Percentiles rank a stretch among this genome's conserved stretches.
These are phyloP conservation scores for Dicentrarchus labrax DNA, from an alignment of 2,113 vertebrate genomes.

Conservation along the genomic window DNA sequence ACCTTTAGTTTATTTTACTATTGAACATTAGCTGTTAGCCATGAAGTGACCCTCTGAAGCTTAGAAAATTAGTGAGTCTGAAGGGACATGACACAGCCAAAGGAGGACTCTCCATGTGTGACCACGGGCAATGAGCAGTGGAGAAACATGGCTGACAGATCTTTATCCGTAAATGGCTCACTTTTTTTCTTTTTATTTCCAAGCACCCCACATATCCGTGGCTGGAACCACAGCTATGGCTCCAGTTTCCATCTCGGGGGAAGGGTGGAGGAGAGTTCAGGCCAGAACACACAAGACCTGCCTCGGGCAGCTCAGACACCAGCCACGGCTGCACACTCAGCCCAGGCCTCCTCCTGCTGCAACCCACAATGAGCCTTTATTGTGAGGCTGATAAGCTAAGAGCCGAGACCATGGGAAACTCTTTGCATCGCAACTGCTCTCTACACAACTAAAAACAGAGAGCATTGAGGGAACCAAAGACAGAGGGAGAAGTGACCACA, in stretches of 20 bases:
- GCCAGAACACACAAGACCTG: conserved; percentile 33
- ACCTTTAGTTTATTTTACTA: conserved; percentile 1
- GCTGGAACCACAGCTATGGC: conserved; percentile 67
- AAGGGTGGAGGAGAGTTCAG: conserved; percentile 53
- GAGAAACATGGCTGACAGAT: conserved; percentile 62
- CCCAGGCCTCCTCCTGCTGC: conserved; percentile 42
- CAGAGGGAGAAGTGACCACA: conserved; percentile 42
- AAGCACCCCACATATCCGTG: conserved; percentile 56
- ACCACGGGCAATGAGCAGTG: conserved; percentile 47
- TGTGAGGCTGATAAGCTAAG: conserved; percentile 58
- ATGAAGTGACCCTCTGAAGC: neutral
- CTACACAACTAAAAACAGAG: conserved; percentile 46
- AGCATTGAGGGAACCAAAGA: conserved; percentile 12
- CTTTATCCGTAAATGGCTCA: conserved; percentile 65
- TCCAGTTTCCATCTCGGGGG: conserved; percentile 64
- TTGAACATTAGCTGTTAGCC: neutral
- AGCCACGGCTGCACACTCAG: conserved; percentile 9
- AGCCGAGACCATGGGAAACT: conserved; percentile 65
- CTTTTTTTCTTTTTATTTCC: conserved; percentile 7
- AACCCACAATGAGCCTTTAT: conserved; percentile 71
- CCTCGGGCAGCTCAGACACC: conserved; percentile 41
- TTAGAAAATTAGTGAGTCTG: neutral
- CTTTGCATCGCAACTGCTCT: conserved; percentile 35
- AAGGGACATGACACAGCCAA: neutral
- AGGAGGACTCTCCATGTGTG: conserved; percentile 53